A percentile compares a stretch with the other conserved stretches of the same genome.
Conservation (phyloP, 2,797 vertebrate species). For the Onychomys arenicola region DNA sequence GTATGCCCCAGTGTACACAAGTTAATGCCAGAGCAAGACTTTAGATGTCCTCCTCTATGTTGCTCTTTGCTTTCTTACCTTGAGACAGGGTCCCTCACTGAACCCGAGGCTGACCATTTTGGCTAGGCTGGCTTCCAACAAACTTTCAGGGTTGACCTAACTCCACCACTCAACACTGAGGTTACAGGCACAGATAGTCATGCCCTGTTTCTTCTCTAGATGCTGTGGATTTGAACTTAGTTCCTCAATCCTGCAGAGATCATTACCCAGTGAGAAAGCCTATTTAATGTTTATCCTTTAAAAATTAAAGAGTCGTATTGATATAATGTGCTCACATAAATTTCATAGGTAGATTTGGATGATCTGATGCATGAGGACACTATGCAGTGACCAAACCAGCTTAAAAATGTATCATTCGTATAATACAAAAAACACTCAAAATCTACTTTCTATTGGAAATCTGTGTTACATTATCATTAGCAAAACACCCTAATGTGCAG, state of each 20-base stretch:
- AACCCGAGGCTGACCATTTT: no score
- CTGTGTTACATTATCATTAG: not conserved
- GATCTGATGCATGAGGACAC: not conserved
- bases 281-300: not conserved
- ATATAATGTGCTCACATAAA: no score
- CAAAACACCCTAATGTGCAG: not conserved
- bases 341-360: not conserved
- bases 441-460: not conserved
- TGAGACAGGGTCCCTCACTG: no score
- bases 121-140: not conserved
- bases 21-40: no score
- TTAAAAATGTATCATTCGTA: not conserved
- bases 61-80: no score
- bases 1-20: not conserved
- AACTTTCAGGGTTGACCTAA: not conserved
- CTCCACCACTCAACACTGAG: not conserved
- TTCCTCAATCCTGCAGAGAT: not conserved
- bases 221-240: not conserved
- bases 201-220: not conserved
- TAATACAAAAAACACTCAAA: not conserved
- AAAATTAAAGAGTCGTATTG: not conserved
- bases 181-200: not conserved
- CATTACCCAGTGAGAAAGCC: not conserved
- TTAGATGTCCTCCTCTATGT: not conserved
- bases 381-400: not conserved